phyloP scores from a whole-genome alignment of 2,888 invertebrate genomes.

The Ormyrus nitidulus region DNA sequence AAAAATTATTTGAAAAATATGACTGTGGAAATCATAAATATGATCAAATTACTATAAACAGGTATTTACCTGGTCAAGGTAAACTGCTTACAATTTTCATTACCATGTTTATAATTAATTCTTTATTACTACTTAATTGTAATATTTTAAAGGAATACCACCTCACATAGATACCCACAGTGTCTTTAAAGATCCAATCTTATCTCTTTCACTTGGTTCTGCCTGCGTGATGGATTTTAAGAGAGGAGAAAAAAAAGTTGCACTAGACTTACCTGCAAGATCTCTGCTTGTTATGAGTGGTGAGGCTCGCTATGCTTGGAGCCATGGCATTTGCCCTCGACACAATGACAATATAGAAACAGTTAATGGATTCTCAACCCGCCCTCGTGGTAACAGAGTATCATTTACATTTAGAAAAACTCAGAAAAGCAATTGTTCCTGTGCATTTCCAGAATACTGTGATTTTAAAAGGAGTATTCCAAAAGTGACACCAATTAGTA shows the following conservation, averaged over 20 bases:
- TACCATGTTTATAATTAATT: conserved; percentile 10
- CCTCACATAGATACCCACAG: conserved; percentile 97
- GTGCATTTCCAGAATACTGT: conserved; percentile 81
- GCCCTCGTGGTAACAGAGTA: conserved; percentile 79
- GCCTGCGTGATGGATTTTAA: conserved; percentile 93
- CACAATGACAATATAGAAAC: conserved; percentile 85
- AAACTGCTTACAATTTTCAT: conserved; percentile 53
- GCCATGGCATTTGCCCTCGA: conserved; percentile 91
- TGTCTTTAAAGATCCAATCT: conserved; percentile 91
- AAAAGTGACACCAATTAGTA: conserved; percentile 64
- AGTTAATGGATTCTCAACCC: conserved; percentile 78
- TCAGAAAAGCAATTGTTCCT: conserved; percentile 79
- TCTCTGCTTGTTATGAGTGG: conserved; percentile 89
- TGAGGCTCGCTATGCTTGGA: conserved; percentile 89
- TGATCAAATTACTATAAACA: conserved; percentile 91
- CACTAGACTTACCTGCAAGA: conserved; percentile 82
- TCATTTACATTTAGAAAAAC: conserved; percentile 92
- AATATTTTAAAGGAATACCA: conserved; percentile 86
- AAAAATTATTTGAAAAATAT: conserved; percentile 78
- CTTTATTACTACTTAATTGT: conserved; percentile 24
- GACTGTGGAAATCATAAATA: conserved; percentile 77
- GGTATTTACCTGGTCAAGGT: conserved; percentile 91
- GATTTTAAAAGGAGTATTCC: conserved; percentile 77
- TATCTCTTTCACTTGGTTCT: conserved; percentile 90
- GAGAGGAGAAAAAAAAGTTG: conserved; percentile 79